These are phyloP conservation scores for Rousettus madagascariensis DNA, from an alignment of 2,797 vertebrate species.

Conservation along the genomic window DNA sequence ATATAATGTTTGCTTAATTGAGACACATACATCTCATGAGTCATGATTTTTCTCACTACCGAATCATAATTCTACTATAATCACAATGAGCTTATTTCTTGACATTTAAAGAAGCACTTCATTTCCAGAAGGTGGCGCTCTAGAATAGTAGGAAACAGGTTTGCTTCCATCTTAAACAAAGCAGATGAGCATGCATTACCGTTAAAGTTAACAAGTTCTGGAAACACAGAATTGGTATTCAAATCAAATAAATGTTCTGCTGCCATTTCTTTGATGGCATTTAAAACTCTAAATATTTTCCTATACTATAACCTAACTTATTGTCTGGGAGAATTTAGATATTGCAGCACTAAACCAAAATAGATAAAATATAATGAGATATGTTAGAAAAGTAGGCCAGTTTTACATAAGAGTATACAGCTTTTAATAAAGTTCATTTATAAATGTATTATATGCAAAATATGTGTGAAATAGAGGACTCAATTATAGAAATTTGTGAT, in stretches of 20 bases:
- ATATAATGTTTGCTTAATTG: background rate
- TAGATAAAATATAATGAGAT: background rate
- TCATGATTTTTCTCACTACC: background rate
- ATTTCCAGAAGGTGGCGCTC: constrained; percentile 82
- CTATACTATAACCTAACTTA: background rate
- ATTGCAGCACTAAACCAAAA: constrained; percentile 2
- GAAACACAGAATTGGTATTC: background rate
- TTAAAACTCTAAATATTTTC: background rate
- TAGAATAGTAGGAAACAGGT: constrained; percentile 63
- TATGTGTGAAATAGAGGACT: background rate
- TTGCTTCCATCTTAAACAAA: background rate
- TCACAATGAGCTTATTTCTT: background rate
- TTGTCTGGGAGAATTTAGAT: constrained; percentile 8
- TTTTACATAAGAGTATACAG: background rate
- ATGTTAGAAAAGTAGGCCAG: background rate
- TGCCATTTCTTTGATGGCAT: background rate
- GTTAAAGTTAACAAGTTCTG: constrained; percentile 44
- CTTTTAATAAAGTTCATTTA: background rate
- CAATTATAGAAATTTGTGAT: background rate
- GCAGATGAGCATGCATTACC: background rate
- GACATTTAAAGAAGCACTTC: background rate
- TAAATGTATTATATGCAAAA: background rate
- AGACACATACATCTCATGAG: background rate
- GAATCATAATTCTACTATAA: background rate
- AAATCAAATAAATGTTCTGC: constrained; percentile 5